Base-by-base conservation (phyloP, 2,113 vertebrate species). In the Corvus hawaiiensis region DNA sequence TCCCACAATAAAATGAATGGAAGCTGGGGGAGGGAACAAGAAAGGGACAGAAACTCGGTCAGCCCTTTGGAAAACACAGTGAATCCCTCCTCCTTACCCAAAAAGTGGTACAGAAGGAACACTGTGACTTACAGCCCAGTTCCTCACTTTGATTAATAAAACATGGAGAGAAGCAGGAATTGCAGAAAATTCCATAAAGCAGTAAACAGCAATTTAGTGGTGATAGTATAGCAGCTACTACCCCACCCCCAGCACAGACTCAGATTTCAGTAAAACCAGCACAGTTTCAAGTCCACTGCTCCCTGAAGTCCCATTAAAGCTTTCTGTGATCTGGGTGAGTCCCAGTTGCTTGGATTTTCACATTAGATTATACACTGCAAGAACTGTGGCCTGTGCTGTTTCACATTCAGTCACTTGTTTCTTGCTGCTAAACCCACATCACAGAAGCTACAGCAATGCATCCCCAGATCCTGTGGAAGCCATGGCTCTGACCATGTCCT, bases 281-380 rank as follows among this genome's bases (percentile, higher is more conserved):
- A 6, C 35, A 55, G 55, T 63, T 96, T 86, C 33, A 93, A 82
- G 87, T 46, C 74, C 80, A 37, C 35, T 63, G 61, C 22, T 84
- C 83, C 84, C 92, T 87, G 48, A 39, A 81, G 85, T 56, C 79
- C 56, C 79, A 49, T 90, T 92, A 92, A 93, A 96, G 23, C 16
- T 67, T 84, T 91, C 68, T 56, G 52, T 33, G 1, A 41, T 64
- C 76, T 74, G 90, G 68, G 58, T 14, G 44, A 90, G 74, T 85
- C 94, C 78, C 88, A 64, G 63, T 74, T 87, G 37, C 92, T 90
- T 92, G 83, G 88, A 95, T 95, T 95, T 94, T 63, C 95, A 86
- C 73, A 71, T 89, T 83, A 93, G 48, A 75, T 81, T 85, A 67
- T 55, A 43, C 52, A 26, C 59, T 84, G 58, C 63, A 83, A 23